These are phyloP conservation scores for Platysteira castanea DNA, from an alignment of 2,113 vertebrate genomes.

Conservation along the genomic window DNA sequence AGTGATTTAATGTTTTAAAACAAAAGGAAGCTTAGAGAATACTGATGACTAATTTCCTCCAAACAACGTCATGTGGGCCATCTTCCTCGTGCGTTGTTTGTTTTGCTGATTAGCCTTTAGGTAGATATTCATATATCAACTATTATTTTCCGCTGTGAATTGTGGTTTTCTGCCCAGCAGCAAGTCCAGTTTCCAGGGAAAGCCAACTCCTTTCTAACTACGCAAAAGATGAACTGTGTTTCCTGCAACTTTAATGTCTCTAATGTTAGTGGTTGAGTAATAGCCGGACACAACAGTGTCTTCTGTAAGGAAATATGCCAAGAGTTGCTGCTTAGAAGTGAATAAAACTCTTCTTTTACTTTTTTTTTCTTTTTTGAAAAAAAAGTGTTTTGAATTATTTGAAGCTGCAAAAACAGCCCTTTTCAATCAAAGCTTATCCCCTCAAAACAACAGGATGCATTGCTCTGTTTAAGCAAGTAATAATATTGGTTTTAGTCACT, in stretches of 20 bases:
- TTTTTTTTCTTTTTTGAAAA: neutral
- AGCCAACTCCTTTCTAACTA: conserved; percentile 56
- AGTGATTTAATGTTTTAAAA: neutral
- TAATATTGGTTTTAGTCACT: conserved; percentile 31
- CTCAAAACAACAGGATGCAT: conserved; percentile 40
- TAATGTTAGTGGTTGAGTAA: conserved; percentile 40
- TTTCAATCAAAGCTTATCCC: conserved; percentile 27
- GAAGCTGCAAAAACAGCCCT: conserved; percentile 23
- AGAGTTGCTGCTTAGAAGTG: neutral
- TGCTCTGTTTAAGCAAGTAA: neutral
- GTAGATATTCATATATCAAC: conserved; percentile 26
- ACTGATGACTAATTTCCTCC: conserved; percentile 61
- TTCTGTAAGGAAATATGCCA: conserved; percentile 27
- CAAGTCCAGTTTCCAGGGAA: conserved; percentile 46
- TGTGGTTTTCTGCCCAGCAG: conserved; percentile 62
- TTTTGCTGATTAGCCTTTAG: conserved; percentile 24
- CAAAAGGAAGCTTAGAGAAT: neutral
- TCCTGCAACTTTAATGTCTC: conserved; percentile 39
- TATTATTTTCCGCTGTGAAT: conserved; percentile 35
- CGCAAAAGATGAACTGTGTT: conserved; percentile 53
- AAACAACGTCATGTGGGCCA: neutral
- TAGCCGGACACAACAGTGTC: conserved; percentile 33
- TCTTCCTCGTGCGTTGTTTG: neutral
- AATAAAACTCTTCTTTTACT: neutral
- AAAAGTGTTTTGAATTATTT: conserved; percentile 6